Evolutionary conservation across 2,797 vertebrate genomes (phyloP).

Genomic region (Betta splendens): DNA sequence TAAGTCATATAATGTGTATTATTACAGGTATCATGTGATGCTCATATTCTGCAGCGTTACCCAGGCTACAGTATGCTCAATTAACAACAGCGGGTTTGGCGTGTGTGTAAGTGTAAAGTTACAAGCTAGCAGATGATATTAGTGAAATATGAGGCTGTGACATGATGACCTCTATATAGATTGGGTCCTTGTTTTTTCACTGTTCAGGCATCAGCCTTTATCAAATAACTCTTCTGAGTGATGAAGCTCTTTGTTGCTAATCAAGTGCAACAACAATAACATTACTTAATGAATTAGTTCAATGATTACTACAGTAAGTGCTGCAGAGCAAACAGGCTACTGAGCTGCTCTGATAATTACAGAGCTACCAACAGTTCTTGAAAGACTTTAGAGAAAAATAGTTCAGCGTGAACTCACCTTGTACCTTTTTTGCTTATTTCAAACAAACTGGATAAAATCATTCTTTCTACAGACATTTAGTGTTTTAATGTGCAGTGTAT

Average conservation of each 20-base stretch:
- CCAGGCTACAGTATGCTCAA: neutral
- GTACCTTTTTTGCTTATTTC: constrained; percentile 1
- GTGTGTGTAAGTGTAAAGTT: constrained; percentile 9
- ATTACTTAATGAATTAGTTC: neutral
- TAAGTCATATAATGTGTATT: no score
- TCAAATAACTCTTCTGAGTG: neutral
- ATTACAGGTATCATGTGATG: no score
- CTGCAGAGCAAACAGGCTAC: neutral
- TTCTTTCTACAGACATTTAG: constrained; percentile 11
- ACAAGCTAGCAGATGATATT: constrained; percentile 3
- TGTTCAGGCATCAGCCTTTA: neutral
- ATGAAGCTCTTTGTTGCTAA: neutral
- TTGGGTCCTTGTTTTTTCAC: neutral
- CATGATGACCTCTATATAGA: neutral
- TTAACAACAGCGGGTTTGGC: constrained; percentile 8
- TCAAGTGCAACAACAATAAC: neutral
- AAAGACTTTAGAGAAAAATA: neutral
- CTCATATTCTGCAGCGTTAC: neutral
- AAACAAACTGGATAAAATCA: constrained; percentile 6
- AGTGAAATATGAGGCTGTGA: constrained; percentile 9
- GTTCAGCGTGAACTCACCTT: neutral
- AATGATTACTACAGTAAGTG: neutral
- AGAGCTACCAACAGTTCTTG: neutral
- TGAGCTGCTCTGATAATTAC: neutral
- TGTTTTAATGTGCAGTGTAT: constrained; percentile 21